These are phyloP conservation scores for Archaeoteleia sp. DNA, from an alignment of 2,888 invertebrate species.

Conservation along the genomic window DNA sequence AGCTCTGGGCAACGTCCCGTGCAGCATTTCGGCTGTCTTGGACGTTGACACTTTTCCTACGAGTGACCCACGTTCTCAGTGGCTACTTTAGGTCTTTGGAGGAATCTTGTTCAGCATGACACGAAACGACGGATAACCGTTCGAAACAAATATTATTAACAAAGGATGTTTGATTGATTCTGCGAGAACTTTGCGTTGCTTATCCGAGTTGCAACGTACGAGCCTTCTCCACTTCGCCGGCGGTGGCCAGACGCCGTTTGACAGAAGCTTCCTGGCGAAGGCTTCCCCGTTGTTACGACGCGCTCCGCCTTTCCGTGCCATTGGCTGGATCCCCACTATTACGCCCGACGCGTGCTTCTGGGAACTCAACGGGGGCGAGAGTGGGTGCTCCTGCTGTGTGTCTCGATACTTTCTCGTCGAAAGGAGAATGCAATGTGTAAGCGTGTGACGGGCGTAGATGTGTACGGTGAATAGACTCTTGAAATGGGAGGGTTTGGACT, in stretches of 20 bases:
- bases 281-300: constrained; percentile 29
- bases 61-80: constrained; percentile 20
- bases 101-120: not conserved
- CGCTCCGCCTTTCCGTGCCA: constrained; percentile 50
- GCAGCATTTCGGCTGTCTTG: constrained; percentile 62
- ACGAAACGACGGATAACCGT: not conserved
- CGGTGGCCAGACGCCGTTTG: constrained; percentile 72
- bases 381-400: constrained; percentile 19
- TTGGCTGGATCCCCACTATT: constrained; percentile 57
- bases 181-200: constrained; percentile 8
- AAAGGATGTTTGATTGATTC: not conserved
- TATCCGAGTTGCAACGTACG: constrained; percentile 38
- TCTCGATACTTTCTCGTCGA: constrained; percentile 7
- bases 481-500: not conserved
- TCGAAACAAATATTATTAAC: too few species aligned
- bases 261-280: constrained; percentile 58
- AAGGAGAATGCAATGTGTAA: constrained; percentile 21
- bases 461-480: not conserved
- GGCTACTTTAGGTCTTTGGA: not conserved
- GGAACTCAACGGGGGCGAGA: constrained; percentile 15
- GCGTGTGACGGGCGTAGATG: not conserved
- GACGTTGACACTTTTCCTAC: not conserved
- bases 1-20: constrained; percentile 69
- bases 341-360: constrained; percentile 55
- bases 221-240: constrained; percentile 57